Base-by-base conservation (phyloP, 2,888 invertebrate genomes). In the Peribatodes rhomboidaria region DNA sequence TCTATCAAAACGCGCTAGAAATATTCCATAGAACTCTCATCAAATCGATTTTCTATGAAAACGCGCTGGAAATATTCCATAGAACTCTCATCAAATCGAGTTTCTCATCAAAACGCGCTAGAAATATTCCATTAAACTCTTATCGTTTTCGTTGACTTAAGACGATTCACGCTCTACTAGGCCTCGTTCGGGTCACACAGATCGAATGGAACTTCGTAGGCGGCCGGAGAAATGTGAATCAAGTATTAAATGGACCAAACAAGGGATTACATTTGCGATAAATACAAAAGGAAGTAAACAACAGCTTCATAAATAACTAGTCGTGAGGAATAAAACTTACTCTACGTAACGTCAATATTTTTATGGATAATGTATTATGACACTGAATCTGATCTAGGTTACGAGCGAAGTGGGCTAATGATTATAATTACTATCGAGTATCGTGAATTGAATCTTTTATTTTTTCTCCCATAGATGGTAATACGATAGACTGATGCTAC, bases 301-400 rank as follows among this genome's bases (percentile, higher is more conserved):
- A 31, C 14, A 8, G n/a, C n/a, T 13, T 44, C 20, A 44, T 44
- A 44, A 4, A 14, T 47, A 47, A 47, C 9, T 47, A 27, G 9
- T 14, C 44, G 13, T 44, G 20, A 44, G 8, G 14, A 27, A 14
- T 14, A 14, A 14, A 14, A 14, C 14, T 27, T 47, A 27, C 14
- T 6, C 47, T 14, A 31, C 27, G 2, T 27, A 4, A 13, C 46
- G 10, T n/a, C n/a, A 46, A 27, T 14, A 47, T 14, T 31, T 27
- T 47, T 31, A 47, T 27, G 47, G 20, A 47, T 27, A 31, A 14
- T 49, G 47, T 49, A 22, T 49, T 41, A n/a, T 13, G 44, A 22
- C 13, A 58, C 31, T 41, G 42, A 10, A 35, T 46, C 56, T 37
- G 46, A 46, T 46, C 46, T 13, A 54, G 10, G 16, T 54, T 41